These are phyloP conservation scores for Lumbricus terrestris DNA, from an alignment of 2,888 invertebrate species.

Conservation along the genomic window DNA sequence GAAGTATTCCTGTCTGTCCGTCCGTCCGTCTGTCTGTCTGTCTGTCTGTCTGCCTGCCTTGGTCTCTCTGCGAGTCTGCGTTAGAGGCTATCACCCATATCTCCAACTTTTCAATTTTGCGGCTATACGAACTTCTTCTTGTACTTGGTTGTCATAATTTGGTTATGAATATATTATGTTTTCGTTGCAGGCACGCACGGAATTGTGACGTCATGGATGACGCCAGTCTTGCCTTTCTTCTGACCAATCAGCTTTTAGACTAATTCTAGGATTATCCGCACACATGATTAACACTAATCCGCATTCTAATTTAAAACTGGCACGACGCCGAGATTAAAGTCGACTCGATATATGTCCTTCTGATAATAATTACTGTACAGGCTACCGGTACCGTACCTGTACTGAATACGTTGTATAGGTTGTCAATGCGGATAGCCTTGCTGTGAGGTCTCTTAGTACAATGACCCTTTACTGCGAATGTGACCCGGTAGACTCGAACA, in stretches of 20 bases:
- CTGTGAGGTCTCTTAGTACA: neutral
- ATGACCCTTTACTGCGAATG: neutral
- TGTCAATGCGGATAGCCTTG: neutral
- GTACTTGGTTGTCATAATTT: neutral
- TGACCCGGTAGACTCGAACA: neutral
- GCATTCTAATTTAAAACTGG: neutral
- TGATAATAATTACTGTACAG: no score
- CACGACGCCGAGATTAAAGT: neutral
- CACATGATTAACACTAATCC: conserved; percentile 3
- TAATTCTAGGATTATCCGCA: neutral
- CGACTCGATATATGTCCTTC: neutral
- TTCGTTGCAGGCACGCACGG: neutral
- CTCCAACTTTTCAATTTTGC: no score
- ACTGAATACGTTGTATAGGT: neutral
- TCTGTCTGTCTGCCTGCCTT: neutral
- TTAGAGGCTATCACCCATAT: no score
- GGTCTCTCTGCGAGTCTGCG: no score
- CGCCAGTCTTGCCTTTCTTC: neutral
- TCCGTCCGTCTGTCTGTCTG: neutral
- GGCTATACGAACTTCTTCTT: neutral
- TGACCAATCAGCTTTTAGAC: neutral
- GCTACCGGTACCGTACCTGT: no score
- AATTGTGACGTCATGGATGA: neutral
- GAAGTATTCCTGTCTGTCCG: neutral
- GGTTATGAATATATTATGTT: no score